These are phyloP conservation scores for Netelia fuscicornis DNA, from an alignment of 2,888 invertebrate species.

Conservation along the genomic window DNA sequence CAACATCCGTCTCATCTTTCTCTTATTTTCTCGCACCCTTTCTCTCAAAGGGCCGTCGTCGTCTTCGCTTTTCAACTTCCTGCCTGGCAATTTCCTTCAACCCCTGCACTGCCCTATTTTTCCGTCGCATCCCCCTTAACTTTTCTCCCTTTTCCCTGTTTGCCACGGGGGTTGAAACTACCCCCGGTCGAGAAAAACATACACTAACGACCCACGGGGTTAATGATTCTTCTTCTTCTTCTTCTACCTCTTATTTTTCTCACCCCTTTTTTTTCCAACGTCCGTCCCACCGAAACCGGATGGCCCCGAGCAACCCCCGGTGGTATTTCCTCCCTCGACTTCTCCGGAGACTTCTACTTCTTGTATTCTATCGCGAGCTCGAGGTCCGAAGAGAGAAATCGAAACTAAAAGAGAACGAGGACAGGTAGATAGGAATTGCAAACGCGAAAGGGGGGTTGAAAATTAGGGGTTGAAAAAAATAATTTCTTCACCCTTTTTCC, in stretches of 20 bases:
- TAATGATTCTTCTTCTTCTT: constrained; percentile 75
- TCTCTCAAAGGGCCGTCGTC: constrained; percentile 27
- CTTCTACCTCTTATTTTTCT: constrained; percentile 3
- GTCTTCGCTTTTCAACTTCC: constrained; percentile 69
- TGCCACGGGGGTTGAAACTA: constrained; percentile 39
- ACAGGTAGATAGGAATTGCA: neutral
- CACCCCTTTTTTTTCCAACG: constrained; percentile 35
- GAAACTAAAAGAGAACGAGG: neutral
- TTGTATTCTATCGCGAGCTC: constrained; percentile 48
- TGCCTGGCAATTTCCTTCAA: constrained; percentile 50
- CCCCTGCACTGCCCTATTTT: constrained; percentile 14
- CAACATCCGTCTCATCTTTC: constrained; percentile 31
- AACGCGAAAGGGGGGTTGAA: neutral
- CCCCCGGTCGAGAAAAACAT: constrained; percentile 66
- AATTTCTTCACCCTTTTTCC: too few relatives aligned
- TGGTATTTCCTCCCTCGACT: constrained; percentile 21
- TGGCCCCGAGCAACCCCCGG: constrained; percentile 35
- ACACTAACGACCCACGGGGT: constrained; percentile 74
- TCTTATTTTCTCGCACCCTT: constrained; percentile 6
- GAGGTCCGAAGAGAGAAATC: constrained; percentile 29
- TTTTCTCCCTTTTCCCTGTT: constrained; percentile 22
- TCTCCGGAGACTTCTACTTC: constrained; percentile 30
- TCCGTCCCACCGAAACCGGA: constrained; percentile 60
- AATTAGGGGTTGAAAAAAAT: constrained; percentile 12
- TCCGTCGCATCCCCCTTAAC: constrained; percentile 13